phyloP scores from a whole-genome alignment of 1,140 invertebrate species.

The Magallana ariakensis region DNA sequence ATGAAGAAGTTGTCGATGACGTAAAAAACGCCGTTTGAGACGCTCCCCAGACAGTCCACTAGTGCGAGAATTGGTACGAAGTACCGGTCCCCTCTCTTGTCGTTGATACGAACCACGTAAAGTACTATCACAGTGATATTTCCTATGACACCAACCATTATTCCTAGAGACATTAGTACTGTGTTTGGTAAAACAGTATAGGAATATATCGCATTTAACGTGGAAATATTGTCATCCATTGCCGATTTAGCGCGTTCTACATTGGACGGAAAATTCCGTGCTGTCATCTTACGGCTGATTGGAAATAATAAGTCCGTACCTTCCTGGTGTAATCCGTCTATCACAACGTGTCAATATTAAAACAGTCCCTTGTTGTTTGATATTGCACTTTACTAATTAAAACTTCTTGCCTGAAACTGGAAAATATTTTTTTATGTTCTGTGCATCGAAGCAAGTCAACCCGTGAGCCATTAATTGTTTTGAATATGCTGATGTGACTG shows the following conservation, averaged over 20 bases:
- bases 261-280: not conserved
- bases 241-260: not conserved
- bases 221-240: not conserved
- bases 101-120: not conserved
- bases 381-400: not conserved
- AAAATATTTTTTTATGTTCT: not conserved
- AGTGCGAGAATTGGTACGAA: not conserved
- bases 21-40: constrained; percentile 9
- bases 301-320: not conserved
- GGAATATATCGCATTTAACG: not conserved
- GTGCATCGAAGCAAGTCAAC: not conserved
- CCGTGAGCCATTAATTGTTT: not conserved
- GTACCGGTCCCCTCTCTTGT: constrained; percentile 2
- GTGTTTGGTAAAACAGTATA: not conserved
- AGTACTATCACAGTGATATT: not conserved
- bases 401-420: not conserved
- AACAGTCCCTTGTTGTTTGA: not conserved
- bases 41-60: not conserved
- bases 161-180: not conserved
- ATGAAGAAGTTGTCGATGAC: constrained; percentile 2
- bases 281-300: not conserved
- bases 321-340: not conserved
- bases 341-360: constrained; percentile 7
- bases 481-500: constrained; percentile 11
- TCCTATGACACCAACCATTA: not conserved